Percentiles rank a stretch among this genome's conserved stretches.
phyloP scores from a whole-genome alignment of 2,888 invertebrate species.

The Lasioglossum marginatum region DNA sequence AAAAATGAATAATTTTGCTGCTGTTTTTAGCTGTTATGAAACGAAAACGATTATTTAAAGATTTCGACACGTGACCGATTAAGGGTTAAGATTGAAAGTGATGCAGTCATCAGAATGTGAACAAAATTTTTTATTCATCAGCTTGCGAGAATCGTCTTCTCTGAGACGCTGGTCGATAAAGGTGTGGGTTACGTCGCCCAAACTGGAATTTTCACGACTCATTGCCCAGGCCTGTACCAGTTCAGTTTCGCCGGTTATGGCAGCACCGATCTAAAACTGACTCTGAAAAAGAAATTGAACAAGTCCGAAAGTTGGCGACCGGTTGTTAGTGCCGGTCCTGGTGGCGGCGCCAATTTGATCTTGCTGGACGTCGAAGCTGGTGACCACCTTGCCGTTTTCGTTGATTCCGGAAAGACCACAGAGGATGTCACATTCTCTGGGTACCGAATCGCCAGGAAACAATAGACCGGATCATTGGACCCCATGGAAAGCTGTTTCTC shows the following conservation, averaged over 20 bases:
- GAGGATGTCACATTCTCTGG: conserved; percentile 82
- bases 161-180: conserved; percentile 82
- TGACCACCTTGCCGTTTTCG: conserved; percentile 82
- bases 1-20: no score
- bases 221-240: conserved; percentile 85
- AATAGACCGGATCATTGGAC: conserved; percentile 43
- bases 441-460: conserved; percentile 83
- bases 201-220: conserved; percentile 84
- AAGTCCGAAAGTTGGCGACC: conserved; percentile 77
- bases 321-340: conserved; percentile 75
- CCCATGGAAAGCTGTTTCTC: not conserved
- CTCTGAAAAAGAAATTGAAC: conserved; percentile 79
- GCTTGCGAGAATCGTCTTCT: conserved; percentile 64
- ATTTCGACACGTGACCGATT: no score
- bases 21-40: no score
- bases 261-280: conserved; percentile 76
- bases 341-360: conserved; percentile 82
- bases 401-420: conserved; percentile 78
- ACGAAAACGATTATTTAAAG: no score
- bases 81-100: not conserved
- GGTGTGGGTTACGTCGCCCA: conserved; percentile 84
- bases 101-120: not conserved
- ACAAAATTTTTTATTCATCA: conserved; percentile 11
- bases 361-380: conserved; percentile 82
- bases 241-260: conserved; percentile 84